Evolutionary conservation across 2,797 vertebrate genomes (phyloP).

Genomic region (Xiphorhynchus erythropygius): DNA sequence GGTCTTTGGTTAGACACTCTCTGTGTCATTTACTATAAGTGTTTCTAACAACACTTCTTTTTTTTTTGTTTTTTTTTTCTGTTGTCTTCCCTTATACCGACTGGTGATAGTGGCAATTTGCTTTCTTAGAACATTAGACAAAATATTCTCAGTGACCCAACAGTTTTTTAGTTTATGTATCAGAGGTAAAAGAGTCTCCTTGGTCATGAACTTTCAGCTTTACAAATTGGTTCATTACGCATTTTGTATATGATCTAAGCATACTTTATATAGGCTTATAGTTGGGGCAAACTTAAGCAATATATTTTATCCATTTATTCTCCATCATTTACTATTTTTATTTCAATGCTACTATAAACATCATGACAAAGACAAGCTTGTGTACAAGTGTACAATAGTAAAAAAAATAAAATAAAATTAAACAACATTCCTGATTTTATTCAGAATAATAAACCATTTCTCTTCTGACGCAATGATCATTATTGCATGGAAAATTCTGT

Average conservation of each 20-base stretch:
- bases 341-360: background rate
- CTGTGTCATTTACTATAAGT: background rate
- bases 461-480: background rate
- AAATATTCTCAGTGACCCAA: fast-evolving
- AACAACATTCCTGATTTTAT: background rate
- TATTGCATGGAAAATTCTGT: background rate
- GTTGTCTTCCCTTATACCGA: background rate
- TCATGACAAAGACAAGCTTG: background rate
- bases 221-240: background rate
- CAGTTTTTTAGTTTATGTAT: background rate
- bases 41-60: fast-evolving
- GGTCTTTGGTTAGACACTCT: background rate
- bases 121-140: background rate
- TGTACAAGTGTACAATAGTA: background rate
- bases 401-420: background rate
- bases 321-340: background rate
- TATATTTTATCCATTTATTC: background rate
- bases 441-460: background rate
- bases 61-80: background rate
- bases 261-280: background rate
- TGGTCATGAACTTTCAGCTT: background rate
- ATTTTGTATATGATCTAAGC: background rate
- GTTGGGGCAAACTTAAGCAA: background rate
- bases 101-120: background rate
- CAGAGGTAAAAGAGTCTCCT: background rate